phyloP scores from a whole-genome alignment of 2,113 vertebrate genomes.

The Beaufortia kweichowensis region DNA sequence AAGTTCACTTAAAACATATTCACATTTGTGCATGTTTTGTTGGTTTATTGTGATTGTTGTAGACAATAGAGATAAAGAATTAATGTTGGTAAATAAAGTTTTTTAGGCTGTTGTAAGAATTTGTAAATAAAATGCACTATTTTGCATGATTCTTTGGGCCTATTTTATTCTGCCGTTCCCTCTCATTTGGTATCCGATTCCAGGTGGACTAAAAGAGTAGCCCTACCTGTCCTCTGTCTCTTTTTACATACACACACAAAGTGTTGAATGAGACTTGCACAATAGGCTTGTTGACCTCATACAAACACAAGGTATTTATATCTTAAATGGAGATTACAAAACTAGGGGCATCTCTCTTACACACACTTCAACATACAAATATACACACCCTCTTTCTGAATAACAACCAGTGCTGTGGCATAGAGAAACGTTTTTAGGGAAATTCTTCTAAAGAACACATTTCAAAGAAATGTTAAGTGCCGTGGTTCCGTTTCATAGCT shows the following conservation, averaged over 20 bases:
- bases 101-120: background rate
- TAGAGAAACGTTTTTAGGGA: no score
- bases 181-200: background rate
- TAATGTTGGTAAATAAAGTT: background rate
- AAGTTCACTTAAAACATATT: background rate
- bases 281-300: conserved; percentile 51
- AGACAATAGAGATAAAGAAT: no score
- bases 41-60: no score
- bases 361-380: background rate
- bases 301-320: conserved; percentile 41
- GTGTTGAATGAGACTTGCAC: conserved; percentile 62
- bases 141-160: background rate
- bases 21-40: conserved; percentile 1
- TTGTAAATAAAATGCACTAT: background rate
- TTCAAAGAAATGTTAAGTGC: no score
- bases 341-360: conserved; percentile 45
- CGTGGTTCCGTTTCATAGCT: no score
- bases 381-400: background rate
- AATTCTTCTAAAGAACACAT: no score
- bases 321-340: conserved; percentile 43
- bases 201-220: conserved; percentile 34
- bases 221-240: background rate
- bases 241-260: conserved; percentile 49
- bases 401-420: background rate
- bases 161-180: background rate